Evolutionary conservation across 2,797 vertebrate genomes (phyloP), one percentile per base, ranked within the genome.

Genomic region (Galagoides demidoff): DNA sequence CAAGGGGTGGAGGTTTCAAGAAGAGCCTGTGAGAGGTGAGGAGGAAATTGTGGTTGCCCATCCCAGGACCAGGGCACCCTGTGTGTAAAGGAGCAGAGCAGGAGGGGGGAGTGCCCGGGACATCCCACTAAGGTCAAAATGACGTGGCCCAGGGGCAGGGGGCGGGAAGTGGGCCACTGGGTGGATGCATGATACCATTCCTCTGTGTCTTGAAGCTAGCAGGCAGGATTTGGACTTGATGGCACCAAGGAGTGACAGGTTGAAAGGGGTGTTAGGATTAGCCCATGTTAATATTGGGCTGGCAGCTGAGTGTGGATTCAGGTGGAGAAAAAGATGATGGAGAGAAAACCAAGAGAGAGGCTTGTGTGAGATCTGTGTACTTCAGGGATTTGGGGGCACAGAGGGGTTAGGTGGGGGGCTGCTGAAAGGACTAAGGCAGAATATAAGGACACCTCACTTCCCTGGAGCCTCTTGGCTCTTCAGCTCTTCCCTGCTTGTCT

Each of bases 251-350:
- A 43, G 43, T 85, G 85, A 77, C 43, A 94, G 59, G 70, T 59
- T 49, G 85, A 49, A 73, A 78, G 84, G 64, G 19, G 19, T 73
- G 87, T 68, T 39, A 25, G 93, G 82, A 74, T 90, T 17, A 84
- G 78, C 87, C 55, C 12, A 20, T 25, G 78, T 45, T 34, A 57
- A 16, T 43, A 63, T 52, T 17, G 52, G 64, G 71, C 31, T 55
- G 95, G 78, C 71, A 23, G 22, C 57, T 49, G 23, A 61, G 22
- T 63, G 39, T 9, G 34, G 74, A 27, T 10, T 57, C 79, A 49
- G 55, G 49, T 88, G 83, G 45, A 45, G 39, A 78, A 81, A 85
- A 84, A 61, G 76, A 83, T 19, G 83, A 22, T 9, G 13, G 71
- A 78, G 83, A 68, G 25, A 77, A 86, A 55, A 17, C 13, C 31